These are phyloP conservation scores for Drosophila ogumai DNA, from an alignment of 1,140 invertebrate species.

Conservation along the genomic window DNA sequence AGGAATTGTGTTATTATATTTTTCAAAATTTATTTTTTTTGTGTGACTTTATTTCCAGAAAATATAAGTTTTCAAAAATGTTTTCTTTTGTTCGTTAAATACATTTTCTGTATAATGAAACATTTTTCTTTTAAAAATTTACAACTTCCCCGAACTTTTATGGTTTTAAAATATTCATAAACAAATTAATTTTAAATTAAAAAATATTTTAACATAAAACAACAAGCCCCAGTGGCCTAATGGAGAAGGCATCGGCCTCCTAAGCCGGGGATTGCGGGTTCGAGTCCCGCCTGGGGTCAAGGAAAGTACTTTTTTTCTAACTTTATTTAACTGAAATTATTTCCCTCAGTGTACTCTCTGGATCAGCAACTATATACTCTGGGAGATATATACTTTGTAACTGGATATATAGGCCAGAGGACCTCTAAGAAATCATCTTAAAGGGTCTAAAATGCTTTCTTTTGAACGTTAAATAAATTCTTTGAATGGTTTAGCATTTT, in stretches of 20 bases:
- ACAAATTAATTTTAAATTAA: neutral
- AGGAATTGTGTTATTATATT: too few species aligned
- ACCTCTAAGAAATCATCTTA: neutral
- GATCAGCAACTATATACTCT: neutral
- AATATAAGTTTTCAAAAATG: too few species aligned
- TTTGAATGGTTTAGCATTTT: neutral
- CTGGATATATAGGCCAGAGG: neutral
- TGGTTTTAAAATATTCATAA: neutral
- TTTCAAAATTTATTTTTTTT: too few species aligned
- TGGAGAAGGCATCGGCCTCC: conserved; percentile 10
- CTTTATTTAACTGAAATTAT: neutral
- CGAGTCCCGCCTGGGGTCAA: conserved; percentile 6
- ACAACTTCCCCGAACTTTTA: neutral
- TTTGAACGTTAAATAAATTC: neutral
- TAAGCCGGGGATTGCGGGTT: conserved; percentile 10
- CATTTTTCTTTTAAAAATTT: neutral
- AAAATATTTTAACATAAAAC: neutral
- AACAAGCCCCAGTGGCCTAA: conserved; percentile 12
- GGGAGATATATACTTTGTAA: neutral
- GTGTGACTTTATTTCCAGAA: too few species aligned
- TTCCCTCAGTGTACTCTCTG: neutral
- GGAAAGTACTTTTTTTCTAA: neutral
- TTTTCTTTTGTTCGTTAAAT: neutral
- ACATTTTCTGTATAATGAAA: neutral
- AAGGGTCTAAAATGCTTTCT: neutral